Evolutionary conservation across 2,113 vertebrate species (phyloP), one percentile per base, ranked within the genome.

Genomic region (Myotis brandtii): DNA sequence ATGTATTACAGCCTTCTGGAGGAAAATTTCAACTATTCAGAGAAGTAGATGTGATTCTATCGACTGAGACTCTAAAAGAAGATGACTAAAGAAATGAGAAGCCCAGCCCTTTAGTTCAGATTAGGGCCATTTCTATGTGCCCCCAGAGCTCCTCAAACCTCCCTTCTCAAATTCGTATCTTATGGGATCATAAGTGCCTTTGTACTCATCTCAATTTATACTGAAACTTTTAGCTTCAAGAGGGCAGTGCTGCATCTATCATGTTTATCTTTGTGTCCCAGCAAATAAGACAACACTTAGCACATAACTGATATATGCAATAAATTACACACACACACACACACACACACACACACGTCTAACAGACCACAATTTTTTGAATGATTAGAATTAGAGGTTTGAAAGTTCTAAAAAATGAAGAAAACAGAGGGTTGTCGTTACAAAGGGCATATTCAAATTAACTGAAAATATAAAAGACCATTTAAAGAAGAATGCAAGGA

Each of bases 401-500:
- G 73, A 85, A 88, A n/a, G 6, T 92, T 94, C 82, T 66, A 52
- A 83, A 95, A 81, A 87, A 21, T 37, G 32, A 86, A 18, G 30
- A 94, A 52, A 80, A 91, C 32, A 88, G 67, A 90, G 59, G n/a
- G 20, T 14, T 46, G 5, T 87, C 64, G 23, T 30, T 54, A 23
- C 56, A 81, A 92, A 91, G 69, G 85, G 30, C 82, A 69, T 40
- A n/a, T 23, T 93, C 13, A 32, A 10, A 64, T 89, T 89, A 95
- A 92, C 54, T 89, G n/a, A 70, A 40, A 90, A 70, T 83, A 67
- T 83, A 34, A 86, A 72, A 76, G 80, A 48, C 6, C 14, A 10
- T 89, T 87, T 86, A 70, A 88, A 79, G 83, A 92, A 89, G 88
- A 92, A 94, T 66, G 7, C 64, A 77, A 77, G 69, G 62, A 37